phyloP scores from a whole-genome alignment of 2,888 invertebrate genomes.

The Rapana venosa region DNA sequence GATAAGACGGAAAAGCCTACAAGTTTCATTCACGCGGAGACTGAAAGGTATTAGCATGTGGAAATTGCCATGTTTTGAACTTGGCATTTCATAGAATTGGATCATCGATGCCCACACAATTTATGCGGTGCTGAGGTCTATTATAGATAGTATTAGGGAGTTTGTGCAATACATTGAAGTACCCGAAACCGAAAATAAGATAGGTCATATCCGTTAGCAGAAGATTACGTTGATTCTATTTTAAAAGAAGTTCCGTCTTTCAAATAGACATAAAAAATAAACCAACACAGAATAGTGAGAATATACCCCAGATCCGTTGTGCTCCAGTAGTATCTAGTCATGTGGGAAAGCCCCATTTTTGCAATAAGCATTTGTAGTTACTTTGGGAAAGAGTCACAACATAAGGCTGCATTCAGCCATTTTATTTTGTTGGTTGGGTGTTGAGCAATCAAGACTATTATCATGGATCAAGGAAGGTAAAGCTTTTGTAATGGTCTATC shows the following conservation, averaged over 20 bases:
- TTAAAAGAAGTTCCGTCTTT: too few relatives aligned
- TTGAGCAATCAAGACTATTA: background rate
- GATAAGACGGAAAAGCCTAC: too few relatives aligned
- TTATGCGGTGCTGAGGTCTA: too few relatives aligned
- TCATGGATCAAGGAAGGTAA: background rate
- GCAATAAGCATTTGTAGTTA: background rate
- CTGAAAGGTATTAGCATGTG: too few relatives aligned
- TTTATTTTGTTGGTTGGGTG: background rate
- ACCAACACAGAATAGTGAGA: background rate
- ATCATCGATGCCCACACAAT: too few relatives aligned
- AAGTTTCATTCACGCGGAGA: too few relatives aligned
- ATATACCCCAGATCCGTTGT: background rate
- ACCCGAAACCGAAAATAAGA: background rate
- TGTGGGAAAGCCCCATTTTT: background rate
- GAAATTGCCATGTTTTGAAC: too few relatives aligned
- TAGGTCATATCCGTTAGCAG: background rate
- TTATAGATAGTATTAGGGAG: too few relatives aligned
- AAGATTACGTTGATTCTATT: too few relatives aligned
- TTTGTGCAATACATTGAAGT: background rate
- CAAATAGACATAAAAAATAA: too few relatives aligned
- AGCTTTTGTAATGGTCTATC: too few relatives aligned
- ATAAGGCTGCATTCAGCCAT: background rate
- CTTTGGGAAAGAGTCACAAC: background rate
- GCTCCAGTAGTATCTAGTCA: background rate
- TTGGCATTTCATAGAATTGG: too few relatives aligned